phyloP scores from a whole-genome alignment of 1,140 invertebrate species.

The Eriocheir sinensis region DNA sequence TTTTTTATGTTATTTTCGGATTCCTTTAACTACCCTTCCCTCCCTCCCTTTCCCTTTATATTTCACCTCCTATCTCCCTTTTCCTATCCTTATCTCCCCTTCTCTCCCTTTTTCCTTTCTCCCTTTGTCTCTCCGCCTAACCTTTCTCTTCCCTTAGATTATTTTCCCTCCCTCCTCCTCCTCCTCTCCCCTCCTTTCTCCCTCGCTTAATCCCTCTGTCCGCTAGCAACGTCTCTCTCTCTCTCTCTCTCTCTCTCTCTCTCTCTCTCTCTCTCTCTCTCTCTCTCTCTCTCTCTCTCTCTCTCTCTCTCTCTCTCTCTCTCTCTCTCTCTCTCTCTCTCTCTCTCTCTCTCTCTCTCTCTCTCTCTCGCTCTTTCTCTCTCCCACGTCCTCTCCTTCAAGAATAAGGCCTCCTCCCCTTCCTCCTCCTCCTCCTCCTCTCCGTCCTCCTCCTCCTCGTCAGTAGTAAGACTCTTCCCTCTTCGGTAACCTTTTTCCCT shows the following conservation, averaged over 20 bases:
- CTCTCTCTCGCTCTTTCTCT: conserved; percentile 28
- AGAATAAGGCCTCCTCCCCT: not conserved
- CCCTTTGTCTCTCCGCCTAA: not conserved
- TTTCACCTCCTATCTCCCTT: not conserved
- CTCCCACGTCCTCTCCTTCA: not conserved
- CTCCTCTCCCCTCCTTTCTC: not conserved
- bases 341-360: not conserved
- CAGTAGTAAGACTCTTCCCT: not conserved
- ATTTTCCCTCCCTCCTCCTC: not conserved
- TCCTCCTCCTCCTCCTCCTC: not conserved
- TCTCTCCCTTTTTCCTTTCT: not conserved
- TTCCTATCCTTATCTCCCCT: not conserved
- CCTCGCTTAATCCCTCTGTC: not conserved
- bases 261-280: conserved; percentile 47
- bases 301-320: not conserved
- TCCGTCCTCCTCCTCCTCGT: not conserved
- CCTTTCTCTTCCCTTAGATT: not conserved
- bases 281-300: conserved; percentile 31
- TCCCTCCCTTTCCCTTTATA: not conserved
- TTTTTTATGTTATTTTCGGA: too few species aligned
- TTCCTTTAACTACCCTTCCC: too few species aligned
- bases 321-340: conserved; percentile 40
- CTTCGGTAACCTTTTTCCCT: too few species aligned
- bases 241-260: not conserved
- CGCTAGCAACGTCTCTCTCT: not conserved